These are phyloP conservation scores for Sarcophaga variegata DNA, from an alignment of 2,888 invertebrate genomes.

Conservation along the genomic window DNA sequence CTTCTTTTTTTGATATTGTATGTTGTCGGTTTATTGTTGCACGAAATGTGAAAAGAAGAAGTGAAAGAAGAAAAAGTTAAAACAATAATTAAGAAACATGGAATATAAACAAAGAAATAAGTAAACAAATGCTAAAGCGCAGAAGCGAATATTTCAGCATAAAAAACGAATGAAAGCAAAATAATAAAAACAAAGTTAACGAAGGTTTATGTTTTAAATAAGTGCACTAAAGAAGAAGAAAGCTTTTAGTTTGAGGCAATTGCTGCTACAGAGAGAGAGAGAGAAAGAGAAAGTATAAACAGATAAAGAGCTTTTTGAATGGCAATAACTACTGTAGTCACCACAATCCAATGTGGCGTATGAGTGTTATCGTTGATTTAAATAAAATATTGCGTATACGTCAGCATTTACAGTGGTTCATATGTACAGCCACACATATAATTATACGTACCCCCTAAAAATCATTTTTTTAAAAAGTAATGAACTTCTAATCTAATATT, in stretches of 20 bases:
- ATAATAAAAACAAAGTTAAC: not conserved
- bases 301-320: not conserved
- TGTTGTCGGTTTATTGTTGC: conserved; percentile 54
- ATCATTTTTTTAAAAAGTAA: no score
- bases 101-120: conserved; percentile 31
- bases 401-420: not conserved
- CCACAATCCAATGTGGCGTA: not conserved
- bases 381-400: conserved; percentile 17
- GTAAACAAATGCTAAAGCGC: conserved; percentile 44
- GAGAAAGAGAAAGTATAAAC: not conserved
- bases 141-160: conserved; percentile 26
- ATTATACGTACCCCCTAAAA: no score
- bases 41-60: conserved; percentile 9
- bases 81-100: not conserved
- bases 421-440: no score
- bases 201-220: not conserved
- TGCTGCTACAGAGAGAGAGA: not conserved
- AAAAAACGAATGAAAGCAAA: not conserved
- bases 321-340: not conserved
- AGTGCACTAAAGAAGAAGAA: not conserved
- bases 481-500: no score
- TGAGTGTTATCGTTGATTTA: not conserved
- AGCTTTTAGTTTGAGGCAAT: not conserved
- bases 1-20: conserved; percentile 23
- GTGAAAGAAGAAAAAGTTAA: not conserved